Conservation (phyloP, 2,797 vertebrate genomes). For the Dipus sagitta region DNA sequence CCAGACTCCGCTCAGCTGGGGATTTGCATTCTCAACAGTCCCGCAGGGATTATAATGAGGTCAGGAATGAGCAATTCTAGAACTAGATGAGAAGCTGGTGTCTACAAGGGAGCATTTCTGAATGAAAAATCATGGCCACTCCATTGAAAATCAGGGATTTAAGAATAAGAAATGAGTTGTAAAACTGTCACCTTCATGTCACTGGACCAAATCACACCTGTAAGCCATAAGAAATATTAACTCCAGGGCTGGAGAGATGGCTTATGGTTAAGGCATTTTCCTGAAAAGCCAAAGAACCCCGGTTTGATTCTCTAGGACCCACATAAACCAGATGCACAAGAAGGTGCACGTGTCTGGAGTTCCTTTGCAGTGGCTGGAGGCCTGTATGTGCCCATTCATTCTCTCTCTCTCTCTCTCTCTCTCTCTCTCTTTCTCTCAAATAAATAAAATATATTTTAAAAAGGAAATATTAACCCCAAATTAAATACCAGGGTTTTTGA, state of each 20-base stretch:
- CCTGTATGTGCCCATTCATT: no score
- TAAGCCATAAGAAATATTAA: background rate
- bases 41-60: constrained; percentile 63
- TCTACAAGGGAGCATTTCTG: constrained; percentile 62
- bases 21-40: constrained; percentile 66
- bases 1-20: constrained; percentile 44
- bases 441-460: no score
- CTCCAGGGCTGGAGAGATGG: no score
- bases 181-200: constrained; percentile 47
- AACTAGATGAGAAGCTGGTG: constrained; percentile 53
- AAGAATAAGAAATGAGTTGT: constrained; percentile 45
- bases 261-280: no score
- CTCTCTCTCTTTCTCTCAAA: no score
- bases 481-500: background rate
- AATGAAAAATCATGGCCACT: constrained; percentile 52
- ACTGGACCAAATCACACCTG: background rate
- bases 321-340: no score
- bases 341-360: no score
- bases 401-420: no score
- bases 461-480: background rate
- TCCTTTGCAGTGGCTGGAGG: no score
- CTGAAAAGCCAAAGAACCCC: no score
- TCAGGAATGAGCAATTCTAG: constrained; percentile 58
- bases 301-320: no score
- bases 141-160: constrained; percentile 18